Conservation (phyloP, 2,888 invertebrate genomes). For the Dendrolimus pini region DNA sequence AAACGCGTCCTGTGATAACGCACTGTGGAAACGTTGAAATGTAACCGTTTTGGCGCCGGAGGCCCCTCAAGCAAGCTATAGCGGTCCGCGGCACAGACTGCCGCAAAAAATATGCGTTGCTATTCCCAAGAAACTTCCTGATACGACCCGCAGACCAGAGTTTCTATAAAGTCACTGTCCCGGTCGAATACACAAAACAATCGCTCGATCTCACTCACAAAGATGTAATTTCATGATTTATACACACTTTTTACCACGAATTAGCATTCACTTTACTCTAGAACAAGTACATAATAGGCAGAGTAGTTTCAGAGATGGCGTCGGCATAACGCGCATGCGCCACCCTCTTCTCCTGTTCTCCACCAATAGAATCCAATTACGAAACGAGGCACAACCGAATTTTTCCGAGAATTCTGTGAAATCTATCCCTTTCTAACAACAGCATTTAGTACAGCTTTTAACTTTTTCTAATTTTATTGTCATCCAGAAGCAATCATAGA, state of each 20-base stretch:
- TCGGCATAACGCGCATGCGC: constrained; percentile 77
- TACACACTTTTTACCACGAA: constrained; percentile 46
- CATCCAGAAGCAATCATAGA: no score
- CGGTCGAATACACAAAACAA: constrained; percentile 33
- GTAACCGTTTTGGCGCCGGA: constrained; percentile 43
- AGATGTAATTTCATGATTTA: constrained; percentile 54
- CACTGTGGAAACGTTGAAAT: constrained; percentile 50
- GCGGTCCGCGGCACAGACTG: constrained; percentile 47
- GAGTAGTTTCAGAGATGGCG: constrained; percentile 74
- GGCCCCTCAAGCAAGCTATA: constrained; percentile 52
- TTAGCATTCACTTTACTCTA: constrained; percentile 49
- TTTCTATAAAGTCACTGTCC: constrained; percentile 30
- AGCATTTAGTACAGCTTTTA: background rate
- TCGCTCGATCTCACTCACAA: constrained; percentile 45
- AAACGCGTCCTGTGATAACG: constrained; percentile 30
- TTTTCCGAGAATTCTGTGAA: constrained; percentile 23
- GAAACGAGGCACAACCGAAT: constrained; percentile 48
- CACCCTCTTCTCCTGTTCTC: constrained; percentile 54
- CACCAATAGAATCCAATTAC: constrained; percentile 55
- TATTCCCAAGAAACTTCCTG: constrained; percentile 68
- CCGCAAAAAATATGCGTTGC: constrained; percentile 74
- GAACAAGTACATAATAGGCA: constrained; percentile 59
- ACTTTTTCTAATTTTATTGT: no score
- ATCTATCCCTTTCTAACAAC: constrained; percentile 23
- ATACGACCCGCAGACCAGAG: constrained; percentile 51